Conservation (phyloP, 2,113 vertebrate genomes). For the Saguinus midas region DNA sequence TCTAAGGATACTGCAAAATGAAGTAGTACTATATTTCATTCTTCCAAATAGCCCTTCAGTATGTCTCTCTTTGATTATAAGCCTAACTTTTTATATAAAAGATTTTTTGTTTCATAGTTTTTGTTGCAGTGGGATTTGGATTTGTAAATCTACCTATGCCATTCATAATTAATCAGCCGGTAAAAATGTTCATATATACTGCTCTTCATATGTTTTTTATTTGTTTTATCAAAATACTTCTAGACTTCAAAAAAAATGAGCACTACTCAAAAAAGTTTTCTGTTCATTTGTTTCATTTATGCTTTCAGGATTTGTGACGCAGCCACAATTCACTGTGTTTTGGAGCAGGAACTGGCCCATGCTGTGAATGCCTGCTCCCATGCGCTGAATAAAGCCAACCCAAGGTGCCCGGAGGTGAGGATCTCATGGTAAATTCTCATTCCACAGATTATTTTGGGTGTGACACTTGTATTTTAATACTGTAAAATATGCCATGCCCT, state of each 20-base stretch:
- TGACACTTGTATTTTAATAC: neutral
- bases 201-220: neutral
- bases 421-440: slow-evolving; percentile 61
- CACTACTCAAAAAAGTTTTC: neutral
- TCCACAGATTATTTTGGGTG: neutral
- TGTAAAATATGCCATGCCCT: neutral
- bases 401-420: slow-evolving; percentile 95
- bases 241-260: neutral
- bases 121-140: neutral
- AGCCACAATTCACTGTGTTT: slow-evolving; percentile 93
- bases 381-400: slow-evolving; percentile 98
- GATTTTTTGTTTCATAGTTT: neutral
- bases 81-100: neutral
- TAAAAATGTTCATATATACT: neutral
- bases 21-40: neutral
- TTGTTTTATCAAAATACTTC: neutral
- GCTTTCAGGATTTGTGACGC: slow-evolving; percentile 94
- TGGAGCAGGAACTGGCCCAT: slow-evolving; percentile 98
- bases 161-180: neutral
- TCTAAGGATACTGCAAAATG: neutral
- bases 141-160: neutral
- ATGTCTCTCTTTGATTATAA: neutral
- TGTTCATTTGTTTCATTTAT: neutral
- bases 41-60: neutral
- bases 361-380: slow-evolving; percentile 98